Base-by-base conservation (phyloP, 2,113 vertebrate genomes). In the Neodon shergylaensis region DNA sequence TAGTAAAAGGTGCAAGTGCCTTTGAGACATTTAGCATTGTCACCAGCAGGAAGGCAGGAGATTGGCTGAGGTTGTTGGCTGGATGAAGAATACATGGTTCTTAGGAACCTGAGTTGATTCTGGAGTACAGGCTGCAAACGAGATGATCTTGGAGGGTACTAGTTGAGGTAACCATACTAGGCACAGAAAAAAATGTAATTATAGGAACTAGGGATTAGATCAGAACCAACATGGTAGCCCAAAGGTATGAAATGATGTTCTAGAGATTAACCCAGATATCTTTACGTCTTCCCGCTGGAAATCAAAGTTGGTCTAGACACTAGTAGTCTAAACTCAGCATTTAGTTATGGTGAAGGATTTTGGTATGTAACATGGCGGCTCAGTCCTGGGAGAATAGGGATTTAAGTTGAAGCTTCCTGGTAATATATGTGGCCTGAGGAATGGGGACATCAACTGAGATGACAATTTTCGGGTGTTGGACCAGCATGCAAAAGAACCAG, bases 161-260 rank as follows among this genome's bases (percentile, higher is more conserved):
- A 90, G 31, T 21, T 42, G 39, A 90, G 36, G 42, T 1, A 1
- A 39, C 19, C 13, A 39, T 83, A 24, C 33, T 76, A 28, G 66
- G 85, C 74, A 76, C 68, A 91, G 72, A 83, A 92, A 88, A 44
- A 89, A 91, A 66, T 63, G 7, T 21, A 94, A 36, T 73, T 77
- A 65, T 9, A 83, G 85, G 66, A 96, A 54, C n/a, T 22, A 17
- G 11, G 36, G 36, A 28, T 24, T 90, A 83, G 54, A 90, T 77
- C 21, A 74, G 54, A 87, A 52, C 36, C 54, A 93, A 94, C 83
- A 52, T 74, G 39, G 52, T 42, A 90, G 47, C 66, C 72, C 84
- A 39, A 70, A 52, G 66, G 0, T 82, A 39, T 78, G 12, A 84
- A 88, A 83, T 61, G 8, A 52, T 82, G 36, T 66, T 84, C 47